Evolutionary conservation across 1,140 invertebrate species (phyloP).

Genomic region (Drosophila fuyamai): DNA sequence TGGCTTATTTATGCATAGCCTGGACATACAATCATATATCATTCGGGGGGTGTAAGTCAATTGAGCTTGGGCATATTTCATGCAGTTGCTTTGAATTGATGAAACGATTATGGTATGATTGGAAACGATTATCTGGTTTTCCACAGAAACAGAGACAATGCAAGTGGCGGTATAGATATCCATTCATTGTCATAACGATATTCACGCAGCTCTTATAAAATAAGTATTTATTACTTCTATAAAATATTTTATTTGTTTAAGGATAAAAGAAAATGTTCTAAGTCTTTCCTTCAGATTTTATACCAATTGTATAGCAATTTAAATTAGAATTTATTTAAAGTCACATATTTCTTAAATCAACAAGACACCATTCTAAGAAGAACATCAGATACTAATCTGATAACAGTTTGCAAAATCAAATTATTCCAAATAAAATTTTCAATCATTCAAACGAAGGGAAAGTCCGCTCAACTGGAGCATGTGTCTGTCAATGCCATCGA

Average conservation of each 20-base stretch:
- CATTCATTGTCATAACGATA: background rate
- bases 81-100: conserved; percentile 35
- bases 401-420: background rate
- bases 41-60: conserved; percentile 24
- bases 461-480: conserved; percentile 3
- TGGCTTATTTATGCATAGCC: conserved; percentile 56
- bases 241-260: too few relatives aligned
- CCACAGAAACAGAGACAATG: background rate
- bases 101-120: conserved; percentile 39
- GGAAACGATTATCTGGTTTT: conserved; percentile 19
- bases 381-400: background rate
- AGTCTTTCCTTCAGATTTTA: too few relatives aligned
- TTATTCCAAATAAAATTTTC: background rate
- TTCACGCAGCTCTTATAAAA: too few relatives aligned
- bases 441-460: conserved; percentile 3
- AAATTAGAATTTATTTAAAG: too few relatives aligned
- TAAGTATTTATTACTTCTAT: too few relatives aligned
- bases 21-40: conserved; percentile 22
- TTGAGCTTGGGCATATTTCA: conserved; percentile 27
- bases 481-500: conserved; percentile 52
- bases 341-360: too few relatives aligned
- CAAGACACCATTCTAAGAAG: too few relatives aligned
- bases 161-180: background rate
- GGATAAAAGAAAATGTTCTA: too few relatives aligned
- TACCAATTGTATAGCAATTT: too few relatives aligned